phyloP scores from a whole-genome alignment of 35 echinoderm and acorn worm genomes.

The Heliocidaris tuberculata region DNA sequence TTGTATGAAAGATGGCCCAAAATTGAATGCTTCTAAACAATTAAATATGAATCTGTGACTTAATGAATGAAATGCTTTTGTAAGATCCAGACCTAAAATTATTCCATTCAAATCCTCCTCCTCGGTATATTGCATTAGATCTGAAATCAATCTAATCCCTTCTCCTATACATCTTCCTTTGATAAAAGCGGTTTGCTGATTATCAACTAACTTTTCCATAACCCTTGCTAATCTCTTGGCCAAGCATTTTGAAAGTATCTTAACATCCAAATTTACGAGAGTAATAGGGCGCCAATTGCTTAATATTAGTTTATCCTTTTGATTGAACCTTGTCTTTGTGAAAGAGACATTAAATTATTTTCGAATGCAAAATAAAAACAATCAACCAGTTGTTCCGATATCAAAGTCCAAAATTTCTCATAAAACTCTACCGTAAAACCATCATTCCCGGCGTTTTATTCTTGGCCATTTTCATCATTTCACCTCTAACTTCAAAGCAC shows the following conservation, averaged over 20 bases:
- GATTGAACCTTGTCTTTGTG: background rate
- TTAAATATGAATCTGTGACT: constrained; percentile 1
- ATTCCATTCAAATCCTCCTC: too few species aligned
- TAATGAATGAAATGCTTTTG: background rate
- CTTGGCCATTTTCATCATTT: background rate
- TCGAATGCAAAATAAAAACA: background rate
- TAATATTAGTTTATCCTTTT: background rate
- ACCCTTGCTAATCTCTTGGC: background rate
- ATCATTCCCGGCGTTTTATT: too few species aligned
- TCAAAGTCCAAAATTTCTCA: background rate
- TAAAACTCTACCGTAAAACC: background rate
- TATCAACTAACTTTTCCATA: constrained; percentile 8
- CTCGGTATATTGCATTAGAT: too few species aligned
- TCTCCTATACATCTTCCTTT: too few species aligned
- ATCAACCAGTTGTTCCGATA: background rate
- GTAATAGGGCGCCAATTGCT: background rate
- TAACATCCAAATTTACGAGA: background rate
- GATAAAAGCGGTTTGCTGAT: background rate
- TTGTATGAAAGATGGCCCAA: background rate
- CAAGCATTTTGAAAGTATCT: constrained; percentile 7
- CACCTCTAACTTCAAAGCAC: background rate
- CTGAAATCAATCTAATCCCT: too few species aligned
- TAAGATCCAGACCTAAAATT: too few species aligned
- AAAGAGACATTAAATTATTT: constrained; percentile 6
- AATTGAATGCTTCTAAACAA: background rate